Evolutionary conservation across 2,113 vertebrate species (phyloP).

Genomic region (Anseranas semipalmata): DNA sequence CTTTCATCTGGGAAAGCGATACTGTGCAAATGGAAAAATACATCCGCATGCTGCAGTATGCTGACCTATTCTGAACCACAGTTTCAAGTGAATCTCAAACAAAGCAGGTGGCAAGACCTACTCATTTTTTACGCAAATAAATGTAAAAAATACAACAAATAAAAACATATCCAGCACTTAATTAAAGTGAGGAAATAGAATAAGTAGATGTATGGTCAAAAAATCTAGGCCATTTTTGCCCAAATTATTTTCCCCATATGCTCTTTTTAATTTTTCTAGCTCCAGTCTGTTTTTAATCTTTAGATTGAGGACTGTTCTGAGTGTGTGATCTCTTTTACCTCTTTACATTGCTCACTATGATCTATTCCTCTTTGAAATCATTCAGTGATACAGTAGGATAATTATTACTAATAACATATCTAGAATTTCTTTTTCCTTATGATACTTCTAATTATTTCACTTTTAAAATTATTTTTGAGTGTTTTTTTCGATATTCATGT

Average conservation of each 20-base stretch:
- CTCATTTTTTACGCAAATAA: slow-evolving; percentile 3
- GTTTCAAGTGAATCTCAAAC: neutral
- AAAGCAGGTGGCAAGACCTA: neutral
- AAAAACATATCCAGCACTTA: neutral
- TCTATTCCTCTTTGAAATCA: neutral
- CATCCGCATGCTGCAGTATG: neutral
- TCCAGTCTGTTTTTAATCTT: neutral
- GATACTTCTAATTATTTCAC: neutral
- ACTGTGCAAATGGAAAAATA: neutral
- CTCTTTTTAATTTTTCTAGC: neutral
- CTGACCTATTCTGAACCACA: neutral
- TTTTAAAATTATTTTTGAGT: neutral
- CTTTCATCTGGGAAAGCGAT: neutral
- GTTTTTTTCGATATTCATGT: neutral
- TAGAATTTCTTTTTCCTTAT: neutral
- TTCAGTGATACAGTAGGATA: neutral
- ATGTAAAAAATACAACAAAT: neutral
- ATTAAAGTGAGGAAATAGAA: neutral
- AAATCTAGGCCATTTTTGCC: neutral
- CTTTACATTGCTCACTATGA: neutral
- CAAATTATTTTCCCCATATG: neutral
- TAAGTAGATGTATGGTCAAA: neutral
- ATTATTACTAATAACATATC: neutral
- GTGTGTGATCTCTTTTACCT: neutral
- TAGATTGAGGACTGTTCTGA: neutral